Base-by-base conservation (phyloP, 2,113 vertebrate species). In the Bambusicola thoracicus region DNA sequence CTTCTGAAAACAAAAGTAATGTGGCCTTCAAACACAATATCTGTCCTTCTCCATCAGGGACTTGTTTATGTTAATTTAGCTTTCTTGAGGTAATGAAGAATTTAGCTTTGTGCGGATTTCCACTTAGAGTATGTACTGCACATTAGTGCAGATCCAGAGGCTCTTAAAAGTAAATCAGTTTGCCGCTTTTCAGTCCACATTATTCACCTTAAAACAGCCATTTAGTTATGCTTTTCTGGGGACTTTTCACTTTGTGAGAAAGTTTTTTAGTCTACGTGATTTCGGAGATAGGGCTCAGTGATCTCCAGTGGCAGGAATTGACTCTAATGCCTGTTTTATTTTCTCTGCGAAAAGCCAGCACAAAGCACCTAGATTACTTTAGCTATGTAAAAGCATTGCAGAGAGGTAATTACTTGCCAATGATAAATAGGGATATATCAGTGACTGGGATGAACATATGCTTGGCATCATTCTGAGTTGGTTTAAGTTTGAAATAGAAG, bases 1-100 rank as follows among this genome's bases (percentile, higher is more conserved):
- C 56, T 93, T 78, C 25, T 6, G 93, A 88, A 97, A 96, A 96
- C 93, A 90, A 83, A 94, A 94, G 91, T 83, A 72, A 83, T 6
- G 76, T 81, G 94, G 93, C 94, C 95, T 97, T 95, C 93, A 80
- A 94, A 88, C 77, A 91, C 89, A 96, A 83, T 95, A 48, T 90
- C 85, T 65, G 79, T 81, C 85, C 87, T 95, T 85, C 89, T 91
- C 76, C 76, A 25, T 89, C 79, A 27, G 95, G 68, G 85, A 77
- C 72, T 36, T 73, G 73, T 75, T 90, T 40, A 87, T 89, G 73
- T 84, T 97, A 96, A 91, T 95, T 94, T 67, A 51, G 61, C 27
- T 88, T 94, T 94, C 91, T 92, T 55, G 79, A 92, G 76, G 79
- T 93, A 87, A 73, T 69, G 93, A 92, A 81, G 93, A 95, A 70